phyloP scores from a whole-genome alignment of 37 sponge, comb jelly and placozoan genomes.

The Geodia barretti region DNA sequence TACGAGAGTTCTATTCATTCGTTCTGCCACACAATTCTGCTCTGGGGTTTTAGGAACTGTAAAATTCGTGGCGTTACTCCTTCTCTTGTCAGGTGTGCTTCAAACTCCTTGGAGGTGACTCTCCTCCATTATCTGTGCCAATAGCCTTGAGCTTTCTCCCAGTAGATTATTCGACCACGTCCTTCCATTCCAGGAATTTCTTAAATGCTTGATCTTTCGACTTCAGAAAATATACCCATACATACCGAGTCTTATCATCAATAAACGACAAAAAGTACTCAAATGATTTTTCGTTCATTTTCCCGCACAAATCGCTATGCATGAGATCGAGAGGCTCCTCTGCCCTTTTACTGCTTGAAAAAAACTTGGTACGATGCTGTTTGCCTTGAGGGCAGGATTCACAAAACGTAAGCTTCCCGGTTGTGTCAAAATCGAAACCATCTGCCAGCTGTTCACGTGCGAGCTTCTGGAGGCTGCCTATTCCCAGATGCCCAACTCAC shows the following conservation, averaged over 20 bases:
- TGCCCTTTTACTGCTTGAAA: constrained; percentile 14
- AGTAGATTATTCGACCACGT: constrained; percentile 37
- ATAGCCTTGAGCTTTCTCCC: constrained; percentile 51
- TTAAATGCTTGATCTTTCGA: constrained; percentile 56
- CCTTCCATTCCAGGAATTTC: constrained; percentile 64
- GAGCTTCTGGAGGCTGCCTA: constrained; percentile 38
- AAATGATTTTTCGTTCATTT: constrained; percentile 38
- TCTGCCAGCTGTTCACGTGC: constrained; percentile 39
- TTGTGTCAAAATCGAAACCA: constrained; percentile 36
- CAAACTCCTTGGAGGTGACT: constrained; percentile 55
- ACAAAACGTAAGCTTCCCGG: constrained; percentile 47
- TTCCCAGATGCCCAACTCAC: constrained; percentile 41
- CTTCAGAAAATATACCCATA: constrained; percentile 61
- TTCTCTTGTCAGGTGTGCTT: constrained; percentile 32
- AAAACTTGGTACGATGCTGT: constrained; percentile 44
- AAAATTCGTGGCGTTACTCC: too few relatives aligned
- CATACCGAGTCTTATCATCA: constrained; percentile 61
- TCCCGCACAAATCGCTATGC: constrained; percentile 61
- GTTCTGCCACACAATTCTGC: constrained; percentile 70
- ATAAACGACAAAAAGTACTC: constrained; percentile 64
- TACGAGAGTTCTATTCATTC: constrained; percentile 60
- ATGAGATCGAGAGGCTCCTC: constrained; percentile 42
- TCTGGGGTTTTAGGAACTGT: constrained; percentile 70
- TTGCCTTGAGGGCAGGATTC: constrained; percentile 63
- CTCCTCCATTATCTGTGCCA: constrained; percentile 59